Evolutionary conservation across 2,797 vertebrate genomes (phyloP).

Genomic region (Anniella stebbinsi): DNA sequence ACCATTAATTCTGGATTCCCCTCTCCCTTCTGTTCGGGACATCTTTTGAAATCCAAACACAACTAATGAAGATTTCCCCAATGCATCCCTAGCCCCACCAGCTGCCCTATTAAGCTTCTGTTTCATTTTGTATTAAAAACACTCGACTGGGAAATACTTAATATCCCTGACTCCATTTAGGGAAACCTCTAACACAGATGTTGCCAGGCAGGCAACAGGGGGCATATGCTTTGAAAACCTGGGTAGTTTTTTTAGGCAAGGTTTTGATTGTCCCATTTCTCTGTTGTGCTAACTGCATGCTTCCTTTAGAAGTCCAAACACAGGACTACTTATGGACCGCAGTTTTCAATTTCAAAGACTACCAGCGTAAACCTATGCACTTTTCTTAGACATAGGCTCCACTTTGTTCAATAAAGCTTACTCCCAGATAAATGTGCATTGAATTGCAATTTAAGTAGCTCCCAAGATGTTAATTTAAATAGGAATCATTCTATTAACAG

Average conservation of each 20-base stretch:
- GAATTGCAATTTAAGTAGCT: not conserved
- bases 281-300: not conserved
- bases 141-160: not conserved
- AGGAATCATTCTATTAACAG: not conserved
- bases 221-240: not conserved
- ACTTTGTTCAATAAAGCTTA: not conserved
- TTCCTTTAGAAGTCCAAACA: not conserved
- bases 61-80: not conserved
- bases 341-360: not conserved
- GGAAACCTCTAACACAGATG: not conserved
- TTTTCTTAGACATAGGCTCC: not conserved
- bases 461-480: not conserved
- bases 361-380: not conserved
- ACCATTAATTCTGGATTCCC: conserved; percentile 4
- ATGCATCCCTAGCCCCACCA: not conserved
- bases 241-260: not conserved
- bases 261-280: not conserved
- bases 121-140: conserved; percentile 41
- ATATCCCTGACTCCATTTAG: rapidly evolving
- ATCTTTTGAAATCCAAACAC: conserved; percentile 30
- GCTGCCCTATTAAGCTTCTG: conserved; percentile 36
- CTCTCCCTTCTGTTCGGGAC: conserved; percentile 14
- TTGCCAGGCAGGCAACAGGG: not conserved
- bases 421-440: not conserved
- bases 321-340: not conserved